Percentiles rank a stretch among this genome's conserved stretches.
Conservation (phyloP, 1,140 invertebrate species). For the Matsumurasca onukii region DNA sequence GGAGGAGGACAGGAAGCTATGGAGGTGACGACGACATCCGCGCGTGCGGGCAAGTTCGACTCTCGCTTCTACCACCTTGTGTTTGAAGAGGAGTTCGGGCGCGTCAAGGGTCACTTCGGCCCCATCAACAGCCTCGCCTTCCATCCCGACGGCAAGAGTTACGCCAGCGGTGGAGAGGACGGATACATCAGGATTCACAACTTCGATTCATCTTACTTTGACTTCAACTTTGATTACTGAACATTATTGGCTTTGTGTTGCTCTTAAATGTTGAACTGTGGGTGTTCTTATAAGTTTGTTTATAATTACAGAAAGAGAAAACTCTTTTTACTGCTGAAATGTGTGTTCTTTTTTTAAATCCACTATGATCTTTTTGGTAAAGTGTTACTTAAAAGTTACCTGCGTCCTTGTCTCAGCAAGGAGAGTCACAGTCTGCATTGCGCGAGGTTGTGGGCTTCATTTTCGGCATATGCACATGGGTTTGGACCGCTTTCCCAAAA, state of each 20-base stretch:
- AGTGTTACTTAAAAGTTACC: no score
- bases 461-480: no score
- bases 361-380: no score
- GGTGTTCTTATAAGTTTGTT: no score
- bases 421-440: no score
- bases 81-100: conserved; percentile 99
- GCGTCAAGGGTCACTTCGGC: conserved; percentile 99
- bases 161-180: conserved; percentile 97
- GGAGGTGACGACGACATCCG: conserved; percentile 97
- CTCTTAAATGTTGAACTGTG: no score
- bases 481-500: no score
- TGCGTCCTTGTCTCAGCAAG: no score
- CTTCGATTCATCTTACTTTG: conserved; percentile 96
- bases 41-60: conserved; percentile 96
- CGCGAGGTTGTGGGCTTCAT: no score
- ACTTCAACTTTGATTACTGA: conserved; percentile 94
- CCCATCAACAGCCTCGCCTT: conserved; percentile 98
- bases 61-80: conserved; percentile 97
- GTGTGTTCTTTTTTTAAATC: no score
- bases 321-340: no score
- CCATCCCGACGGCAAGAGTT: conserved; percentile 97
- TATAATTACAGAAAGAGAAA: no score
- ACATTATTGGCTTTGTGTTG: not conserved
- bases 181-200: conserved; percentile 96
- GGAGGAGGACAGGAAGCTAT: conserved; percentile 98